phyloP scores from a whole-genome alignment of 1,140 invertebrate genomes.

The Chironomus striatipennis region DNA sequence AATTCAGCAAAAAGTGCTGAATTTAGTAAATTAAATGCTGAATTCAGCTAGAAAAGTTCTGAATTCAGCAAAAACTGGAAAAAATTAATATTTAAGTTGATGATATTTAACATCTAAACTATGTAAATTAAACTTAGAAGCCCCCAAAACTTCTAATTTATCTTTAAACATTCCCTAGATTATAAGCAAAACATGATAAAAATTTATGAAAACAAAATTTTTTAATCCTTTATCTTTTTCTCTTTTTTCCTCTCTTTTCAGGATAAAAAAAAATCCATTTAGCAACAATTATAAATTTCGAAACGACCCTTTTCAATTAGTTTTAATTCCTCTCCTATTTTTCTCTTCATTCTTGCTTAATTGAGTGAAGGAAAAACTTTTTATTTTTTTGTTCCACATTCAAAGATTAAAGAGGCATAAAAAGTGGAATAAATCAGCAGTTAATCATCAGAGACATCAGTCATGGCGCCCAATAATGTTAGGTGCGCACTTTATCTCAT shows the following conservation, averaged over 20 bases:
- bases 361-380: constrained; percentile 9
- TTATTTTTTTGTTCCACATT: background rate
- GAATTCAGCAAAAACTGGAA: no score
- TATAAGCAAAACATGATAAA: no score
- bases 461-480: background rate
- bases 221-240: no score
- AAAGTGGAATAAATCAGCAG: background rate
- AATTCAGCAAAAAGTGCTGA: no score
- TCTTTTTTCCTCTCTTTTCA: background rate
- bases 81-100: no score
- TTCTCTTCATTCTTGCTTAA: background rate
- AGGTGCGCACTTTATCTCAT: background rate
- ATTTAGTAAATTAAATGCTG: no score
- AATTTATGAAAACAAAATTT: no score
- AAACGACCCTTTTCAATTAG: constrained; percentile 22
- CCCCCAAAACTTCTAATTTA: no score
- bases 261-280: background rate
- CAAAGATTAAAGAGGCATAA: background rate
- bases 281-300: constrained; percentile 10
- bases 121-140: no score
- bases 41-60: no score
- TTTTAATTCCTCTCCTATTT: background rate
- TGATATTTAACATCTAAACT: no score
- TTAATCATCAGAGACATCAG: background rate
- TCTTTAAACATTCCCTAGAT: no score